Evolutionary conservation across 2,888 invertebrate genomes (phyloP).

Genomic region (Perithous albicinctus): DNA sequence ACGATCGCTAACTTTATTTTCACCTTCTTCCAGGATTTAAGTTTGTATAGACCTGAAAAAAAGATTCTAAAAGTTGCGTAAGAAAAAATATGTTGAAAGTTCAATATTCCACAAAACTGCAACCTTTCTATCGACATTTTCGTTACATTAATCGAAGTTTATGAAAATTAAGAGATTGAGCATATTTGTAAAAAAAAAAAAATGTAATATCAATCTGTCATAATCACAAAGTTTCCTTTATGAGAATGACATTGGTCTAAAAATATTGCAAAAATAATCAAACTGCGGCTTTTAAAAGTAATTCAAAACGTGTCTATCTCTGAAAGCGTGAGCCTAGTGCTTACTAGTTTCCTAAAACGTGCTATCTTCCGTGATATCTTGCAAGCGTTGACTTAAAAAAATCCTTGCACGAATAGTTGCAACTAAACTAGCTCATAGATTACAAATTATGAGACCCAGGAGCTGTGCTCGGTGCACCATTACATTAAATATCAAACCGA

Average conservation of each 20-base stretch:
- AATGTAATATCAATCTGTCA: no score
- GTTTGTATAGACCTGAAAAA: no score
- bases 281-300: background rate
- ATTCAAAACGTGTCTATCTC: background rate
- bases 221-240: no score
- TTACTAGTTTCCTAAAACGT: constrained; percentile 27
- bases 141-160: no score
- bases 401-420: constrained; percentile 9
- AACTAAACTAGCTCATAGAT: constrained; percentile 15
- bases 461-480: constrained; percentile 7
- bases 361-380: constrained; percentile 27
- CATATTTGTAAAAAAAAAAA: no score
- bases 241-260: no score
- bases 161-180: no score
- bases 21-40: no score
- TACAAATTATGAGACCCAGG: background rate
- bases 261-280: background rate
- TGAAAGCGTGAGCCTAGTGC: constrained; percentile 48
- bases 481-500: constrained; percentile 36
- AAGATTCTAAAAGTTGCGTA: no score
- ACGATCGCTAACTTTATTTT: no score
- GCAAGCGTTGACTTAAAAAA: constrained; percentile 1
- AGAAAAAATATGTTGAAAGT: no score
- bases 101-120: no score
- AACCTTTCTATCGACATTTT: background rate